Evolutionary conservation across 2,797 vertebrate genomes (phyloP), one percentile per base, ranked within the genome.

Genomic region (Brachymystax lenok): DNA sequence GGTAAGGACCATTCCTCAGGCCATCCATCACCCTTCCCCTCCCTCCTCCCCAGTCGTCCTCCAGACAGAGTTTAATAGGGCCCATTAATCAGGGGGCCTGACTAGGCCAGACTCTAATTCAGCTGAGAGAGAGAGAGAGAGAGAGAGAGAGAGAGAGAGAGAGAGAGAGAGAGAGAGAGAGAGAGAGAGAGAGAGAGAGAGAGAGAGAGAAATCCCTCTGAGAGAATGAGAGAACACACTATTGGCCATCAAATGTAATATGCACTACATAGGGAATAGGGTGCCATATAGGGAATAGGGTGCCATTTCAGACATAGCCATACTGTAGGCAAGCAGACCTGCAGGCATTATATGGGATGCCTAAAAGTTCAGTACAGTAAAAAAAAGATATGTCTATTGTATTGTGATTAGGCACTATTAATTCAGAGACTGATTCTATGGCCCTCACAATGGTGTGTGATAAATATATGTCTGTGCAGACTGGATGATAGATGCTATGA

Each of bases 21-120:
- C 75, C 80, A 93, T 94, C 90, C 88, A 93, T 94, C 92, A 93
- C 77, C 83, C 40, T 40, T 10, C 40, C 40, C 86, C 80, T 12
- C 83, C 77, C 80, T 67, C 74, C 12, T 16, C 81, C 75, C 46
- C 78, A 78, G 80, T 24, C 78, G 56, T 88, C 83, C 83, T 79
- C 86, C 90, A 88, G 90, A 92, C 88, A 71, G 86, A 52, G 76
- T 90, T 92, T 93, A 93, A 93, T 92, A 90, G 91, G 79, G 76
- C 75, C 84, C 88, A 94, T 94, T 92, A 90, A 93, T 94, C 92
- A 93, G 85, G 4, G 3, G 4, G 84, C 54, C 80, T 80, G 76
- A 69, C 46, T 3, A 54, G n/a, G 86, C 83, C 80, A 83, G 81
- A 84, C 82, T 73, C 70, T 75, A 85, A 85, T 85, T 84, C 79